These are phyloP conservation scores for Drosophila austrosaltans DNA, from an alignment of 2,888 invertebrate genomes.

Conservation along the genomic window DNA sequence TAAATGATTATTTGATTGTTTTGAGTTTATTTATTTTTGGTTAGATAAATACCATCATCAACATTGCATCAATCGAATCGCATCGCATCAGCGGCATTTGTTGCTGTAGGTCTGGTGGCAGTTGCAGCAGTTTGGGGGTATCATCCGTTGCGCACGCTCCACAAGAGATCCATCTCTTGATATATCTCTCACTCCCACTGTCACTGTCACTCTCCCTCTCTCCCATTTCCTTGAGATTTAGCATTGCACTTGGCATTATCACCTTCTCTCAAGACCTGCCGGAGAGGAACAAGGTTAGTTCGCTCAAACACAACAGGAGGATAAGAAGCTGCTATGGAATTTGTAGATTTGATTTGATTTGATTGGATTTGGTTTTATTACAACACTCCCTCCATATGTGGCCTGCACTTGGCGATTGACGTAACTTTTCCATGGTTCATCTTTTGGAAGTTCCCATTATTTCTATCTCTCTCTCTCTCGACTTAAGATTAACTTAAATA, in stretches of 20 bases:
- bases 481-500: slow-evolving; percentile 58
- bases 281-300: slow-evolving; percentile 85
- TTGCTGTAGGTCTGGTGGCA: slow-evolving; percentile 27
- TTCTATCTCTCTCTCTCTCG: slow-evolving; percentile 24
- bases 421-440: slow-evolving; percentile 6
- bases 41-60: slow-evolving; percentile 83
- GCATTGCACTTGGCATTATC: slow-evolving; percentile 57
- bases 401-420: background rate
- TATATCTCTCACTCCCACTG: slow-evolving; percentile 36
- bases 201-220: slow-evolving; percentile 46
- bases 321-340: slow-evolving; percentile 61
- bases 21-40: slow-evolving; percentile 65
- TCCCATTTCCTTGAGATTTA: slow-evolving; percentile 65
- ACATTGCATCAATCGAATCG: slow-evolving; percentile 43
- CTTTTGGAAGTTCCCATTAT: slow-evolving; percentile 30
- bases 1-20: slow-evolving; percentile 39
- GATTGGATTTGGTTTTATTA: slow-evolving; percentile 48
- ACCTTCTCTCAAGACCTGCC: slow-evolving; percentile 83
- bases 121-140: slow-evolving; percentile 30
- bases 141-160: slow-evolving; percentile 61
- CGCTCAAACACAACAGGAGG: slow-evolving; percentile 84
- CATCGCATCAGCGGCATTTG: slow-evolving; percentile 39
- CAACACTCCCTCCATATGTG: slow-evolving; percentile 36
- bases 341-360: slow-evolving; percentile 51
- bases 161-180: slow-evolving; percentile 41